Percentiles rank a stretch among this genome's conserved stretches.
Conservation (phyloP, 2,888 invertebrate species). For the Gastracanthus pulcherrimus region DNA sequence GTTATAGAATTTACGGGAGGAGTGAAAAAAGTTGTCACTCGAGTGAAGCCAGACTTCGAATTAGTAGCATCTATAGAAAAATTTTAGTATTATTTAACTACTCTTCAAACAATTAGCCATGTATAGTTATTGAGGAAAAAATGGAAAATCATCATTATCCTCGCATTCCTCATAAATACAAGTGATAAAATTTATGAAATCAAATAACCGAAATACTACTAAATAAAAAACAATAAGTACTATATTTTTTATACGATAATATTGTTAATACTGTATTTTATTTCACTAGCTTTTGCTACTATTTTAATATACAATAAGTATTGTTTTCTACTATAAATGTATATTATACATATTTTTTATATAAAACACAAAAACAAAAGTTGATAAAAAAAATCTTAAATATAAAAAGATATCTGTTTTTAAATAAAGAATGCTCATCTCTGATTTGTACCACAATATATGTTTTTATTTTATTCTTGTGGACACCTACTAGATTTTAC, state of each 20-base stretch:
- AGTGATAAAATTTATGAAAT: background rate
- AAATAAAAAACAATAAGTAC: background rate
- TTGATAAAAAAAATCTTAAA: background rate
- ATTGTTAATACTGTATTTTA: background rate
- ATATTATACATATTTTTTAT: constrained; percentile 18
- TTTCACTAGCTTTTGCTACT: background rate
- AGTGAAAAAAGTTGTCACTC: constrained; percentile 58
- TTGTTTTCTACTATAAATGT: background rate
- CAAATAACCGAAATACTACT: background rate
- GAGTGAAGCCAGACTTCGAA: constrained; percentile 70
- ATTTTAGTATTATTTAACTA: constrained; percentile 19
- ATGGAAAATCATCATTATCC: background rate
- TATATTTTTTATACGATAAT: background rate
- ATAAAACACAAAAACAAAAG: background rate
- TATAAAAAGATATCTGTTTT: background rate
- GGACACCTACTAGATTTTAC: constrained; percentile 77
- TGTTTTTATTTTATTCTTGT: constrained; percentile 77
- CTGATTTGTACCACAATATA: constrained; percentile 77
- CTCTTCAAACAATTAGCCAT: no score
- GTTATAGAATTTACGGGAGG: constrained; percentile 79
- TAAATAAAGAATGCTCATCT: constrained; percentile 56
- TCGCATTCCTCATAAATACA: background rate
- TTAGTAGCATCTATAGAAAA: constrained; percentile 65
- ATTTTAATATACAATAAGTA: background rate
- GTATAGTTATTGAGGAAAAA: background rate